Percentiles rank a stretch among this genome's conserved stretches.
Evolutionary conservation across 2,888 invertebrate genomes (phyloP).

Genomic region (Himalopsyche anomala): DNA sequence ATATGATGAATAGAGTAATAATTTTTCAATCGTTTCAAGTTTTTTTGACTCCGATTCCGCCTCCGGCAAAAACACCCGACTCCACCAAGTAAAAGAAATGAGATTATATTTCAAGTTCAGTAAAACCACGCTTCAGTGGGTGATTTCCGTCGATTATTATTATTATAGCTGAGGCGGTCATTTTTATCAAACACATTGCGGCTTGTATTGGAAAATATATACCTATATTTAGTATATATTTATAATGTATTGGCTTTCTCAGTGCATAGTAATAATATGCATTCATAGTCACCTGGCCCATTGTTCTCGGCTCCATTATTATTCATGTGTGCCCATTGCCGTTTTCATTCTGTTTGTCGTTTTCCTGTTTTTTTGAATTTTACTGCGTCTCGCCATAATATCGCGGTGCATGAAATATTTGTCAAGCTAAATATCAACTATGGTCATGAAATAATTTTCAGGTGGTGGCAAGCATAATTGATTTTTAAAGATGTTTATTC

Average conservation of each 20-base stretch:
- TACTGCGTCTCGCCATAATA: constrained; percentile 16
- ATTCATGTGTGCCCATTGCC: neutral
- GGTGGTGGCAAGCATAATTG: no score
- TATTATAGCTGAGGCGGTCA: neutral
- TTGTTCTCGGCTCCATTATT: constrained; percentile 10
- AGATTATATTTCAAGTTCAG: no score
- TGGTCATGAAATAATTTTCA: no score
- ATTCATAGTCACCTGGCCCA: neutral
- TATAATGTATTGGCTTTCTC: neutral
- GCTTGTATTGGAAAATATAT: neutral
- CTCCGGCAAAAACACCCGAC: no score
- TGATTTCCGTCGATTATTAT: no score
- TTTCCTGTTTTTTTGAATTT: constrained; percentile 19
- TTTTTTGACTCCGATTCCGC: no score
- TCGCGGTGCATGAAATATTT: neutral
- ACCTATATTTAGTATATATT: neutral
- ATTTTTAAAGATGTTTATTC: no score
- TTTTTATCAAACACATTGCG: neutral
- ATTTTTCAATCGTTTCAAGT: no score
- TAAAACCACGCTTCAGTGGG: no score
- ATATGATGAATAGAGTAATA: no score
- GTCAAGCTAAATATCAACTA: no score
- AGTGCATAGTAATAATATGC: neutral
- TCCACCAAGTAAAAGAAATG: no score
- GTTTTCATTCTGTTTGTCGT: neutral